phyloP scores from a whole-genome alignment of 2,888 invertebrate genomes.

The Stenodema calcarata region DNA sequence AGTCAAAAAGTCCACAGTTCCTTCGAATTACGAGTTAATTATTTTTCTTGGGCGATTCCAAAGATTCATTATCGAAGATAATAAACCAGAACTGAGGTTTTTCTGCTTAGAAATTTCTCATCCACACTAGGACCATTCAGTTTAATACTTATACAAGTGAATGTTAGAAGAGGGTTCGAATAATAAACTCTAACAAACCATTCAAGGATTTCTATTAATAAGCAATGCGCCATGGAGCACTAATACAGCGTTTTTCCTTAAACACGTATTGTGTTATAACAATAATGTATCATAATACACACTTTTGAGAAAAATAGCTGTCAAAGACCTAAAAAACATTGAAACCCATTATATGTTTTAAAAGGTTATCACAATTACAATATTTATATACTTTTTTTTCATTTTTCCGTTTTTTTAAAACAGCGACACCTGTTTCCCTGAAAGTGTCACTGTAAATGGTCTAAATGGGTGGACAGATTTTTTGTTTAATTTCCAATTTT shows the following conservation, averaged over 20 bases:
- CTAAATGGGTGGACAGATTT: neutral
- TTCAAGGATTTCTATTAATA: neutral
- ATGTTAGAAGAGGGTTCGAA: no score
- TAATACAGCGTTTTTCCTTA: neutral
- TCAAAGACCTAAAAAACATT: neutral
- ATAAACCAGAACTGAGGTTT: no score
- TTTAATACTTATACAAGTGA: no score
- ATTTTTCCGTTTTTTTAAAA: neutral
- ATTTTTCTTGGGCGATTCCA: no score
- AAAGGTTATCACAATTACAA: constrained; percentile 21
- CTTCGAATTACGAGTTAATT: no score
- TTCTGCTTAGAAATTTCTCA: no score
- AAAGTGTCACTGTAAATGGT: neutral
- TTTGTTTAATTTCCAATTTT: neutral
- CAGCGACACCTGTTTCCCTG: neutral
- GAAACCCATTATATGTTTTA: neutral
- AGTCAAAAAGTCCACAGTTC: no score
- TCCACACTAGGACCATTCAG: no score
- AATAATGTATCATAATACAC: constrained; percentile 10
- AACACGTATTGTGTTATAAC: constrained; percentile 2
- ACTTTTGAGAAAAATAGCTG: constrained; percentile 16
- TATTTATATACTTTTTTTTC: neutral
- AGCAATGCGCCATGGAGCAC: constrained; percentile 23
- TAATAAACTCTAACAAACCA: no score
- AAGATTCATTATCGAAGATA: no score